Base-by-base conservation (phyloP, 2,888 invertebrate genomes). In the Pandemis corylana region DNA sequence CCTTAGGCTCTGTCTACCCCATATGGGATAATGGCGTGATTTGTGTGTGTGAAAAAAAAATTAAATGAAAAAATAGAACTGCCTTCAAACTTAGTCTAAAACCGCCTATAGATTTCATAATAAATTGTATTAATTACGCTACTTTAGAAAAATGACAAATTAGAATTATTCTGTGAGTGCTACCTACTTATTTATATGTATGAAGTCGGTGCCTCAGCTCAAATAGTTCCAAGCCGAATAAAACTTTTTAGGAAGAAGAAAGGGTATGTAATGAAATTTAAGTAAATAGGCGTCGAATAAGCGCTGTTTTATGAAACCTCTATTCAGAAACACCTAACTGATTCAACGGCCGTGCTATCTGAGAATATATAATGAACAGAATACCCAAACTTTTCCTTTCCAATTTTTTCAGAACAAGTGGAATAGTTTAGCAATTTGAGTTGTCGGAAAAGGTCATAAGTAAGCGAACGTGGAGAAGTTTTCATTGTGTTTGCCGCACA, bases 401-500 rank as follows among this genome's bases (percentile, higher is more conserved):
- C 67, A 41, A 15, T 53, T 67, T 51, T 36, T 65, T n/a, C 56
- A 36, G 56, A 28, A 53, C 53, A 65, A 65, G 46, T 42, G 53
- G 56, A 65, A 65, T 71, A 65, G 71, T 65, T 71, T 46, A 15
- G 44, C 46, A 65, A 71, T 65, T 71, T 7, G n/a, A 59, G 71
- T 59, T 46, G 59, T 65, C 46, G 10, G 44, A 71, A 65, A 71
- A 53, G 49, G 51, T 64, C 70, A 64, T 71, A 64, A 71, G 64
- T 71, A 44, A 63, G 64, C 9, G 42, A 59, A 71, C 65, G 56
- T 56, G 71, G 7, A 46, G 44, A 71, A 65, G 56, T 71, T 71
- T 65, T 10, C 7, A 56, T 5, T 71, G 65, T 71, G 59, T 71
- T 65, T 65, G 41, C 41, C 46, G 36, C 15, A 28, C 28, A 28